These are phyloP conservation scores for Heterodera schachtii DNA, from an alignment of 1,140 invertebrate genomes.

Conservation along the genomic window DNA sequence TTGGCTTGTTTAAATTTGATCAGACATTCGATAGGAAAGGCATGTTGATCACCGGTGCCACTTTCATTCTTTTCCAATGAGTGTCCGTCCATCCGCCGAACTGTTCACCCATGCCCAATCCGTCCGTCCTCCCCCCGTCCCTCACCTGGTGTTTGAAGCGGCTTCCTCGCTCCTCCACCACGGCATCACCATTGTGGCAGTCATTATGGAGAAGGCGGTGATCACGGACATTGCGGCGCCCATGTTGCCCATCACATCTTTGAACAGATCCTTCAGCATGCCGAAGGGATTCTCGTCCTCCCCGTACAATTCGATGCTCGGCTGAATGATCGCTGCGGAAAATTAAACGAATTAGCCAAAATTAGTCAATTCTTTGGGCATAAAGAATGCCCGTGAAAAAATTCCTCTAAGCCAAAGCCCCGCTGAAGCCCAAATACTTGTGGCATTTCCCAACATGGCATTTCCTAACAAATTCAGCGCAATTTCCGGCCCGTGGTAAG, in stretches of 20 bases:
- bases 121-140: too few species aligned
- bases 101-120: too few species aligned
- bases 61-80: too few species aligned
- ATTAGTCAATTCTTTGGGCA: too few species aligned
- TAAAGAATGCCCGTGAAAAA: too few species aligned
- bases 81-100: too few species aligned
- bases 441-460: conserved; percentile 31
- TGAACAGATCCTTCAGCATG: neutral
- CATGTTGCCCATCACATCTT: conserved; percentile 1
- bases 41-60: neutral
- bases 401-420: too few species aligned
- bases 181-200: conserved; percentile 47
- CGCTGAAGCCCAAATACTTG: neutral
- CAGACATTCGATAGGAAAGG: too few species aligned
- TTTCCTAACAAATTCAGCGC: conserved; percentile 12
- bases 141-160: conserved; percentile 52
- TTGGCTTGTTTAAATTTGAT: too few species aligned
- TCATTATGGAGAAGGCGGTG: conserved; percentile 20
- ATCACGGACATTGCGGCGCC: conserved; percentile 6
- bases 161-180: conserved; percentile 42
- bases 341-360: too few species aligned
- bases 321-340: neutral
- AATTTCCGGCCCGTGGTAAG: neutral
- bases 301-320: conserved; percentile 1
- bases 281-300: neutral